Percentiles rank a stretch among this genome's conserved stretches.
phyloP scores from a whole-genome alignment of 1,140 invertebrate genomes.

The Zaprionus ornatus region DNA sequence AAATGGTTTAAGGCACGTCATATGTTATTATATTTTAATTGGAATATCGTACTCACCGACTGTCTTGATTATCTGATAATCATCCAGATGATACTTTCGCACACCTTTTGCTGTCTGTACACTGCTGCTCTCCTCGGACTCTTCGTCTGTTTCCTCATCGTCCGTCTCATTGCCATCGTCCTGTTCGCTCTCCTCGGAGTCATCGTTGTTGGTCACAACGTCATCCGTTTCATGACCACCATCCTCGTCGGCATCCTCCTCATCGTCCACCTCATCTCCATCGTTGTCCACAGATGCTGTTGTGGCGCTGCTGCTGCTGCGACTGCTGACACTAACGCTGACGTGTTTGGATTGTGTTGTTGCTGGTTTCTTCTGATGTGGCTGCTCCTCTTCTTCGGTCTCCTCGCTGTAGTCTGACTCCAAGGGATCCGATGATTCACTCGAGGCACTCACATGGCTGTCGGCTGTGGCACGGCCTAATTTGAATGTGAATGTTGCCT shows the following conservation, averaged over 20 bases:
- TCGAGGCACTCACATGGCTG: constrained; percentile 49
- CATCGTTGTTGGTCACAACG: constrained; percentile 48
- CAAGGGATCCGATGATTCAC: constrained; percentile 80
- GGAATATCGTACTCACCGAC: constrained; percentile 87
- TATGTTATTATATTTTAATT: neutral
- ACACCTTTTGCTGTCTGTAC: constrained; percentile 87
- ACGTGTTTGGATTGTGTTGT: constrained; percentile 33
- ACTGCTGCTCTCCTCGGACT: constrained; percentile 84
- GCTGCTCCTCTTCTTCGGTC: constrained; percentile 48
- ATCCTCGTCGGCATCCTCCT: constrained; percentile 53
- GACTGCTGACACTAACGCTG: constrained; percentile 21
- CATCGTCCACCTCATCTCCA: constrained; percentile 49
- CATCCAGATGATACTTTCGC: constrained; percentile 89
- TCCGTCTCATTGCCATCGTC: constrained; percentile 80
- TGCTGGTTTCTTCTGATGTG: constrained; percentile 32
- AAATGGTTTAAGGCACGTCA: too few species aligned
- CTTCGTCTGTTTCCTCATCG: constrained; percentile 74
- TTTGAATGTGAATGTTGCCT: constrained; percentile 78
- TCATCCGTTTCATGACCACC: constrained; percentile 63
- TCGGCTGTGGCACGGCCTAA: constrained; percentile 48
- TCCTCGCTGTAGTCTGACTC: constrained; percentile 81
- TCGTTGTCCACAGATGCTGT: constrained; percentile 52
- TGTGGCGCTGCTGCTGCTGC: constrained; percentile 51
- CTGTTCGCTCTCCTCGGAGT: constrained; percentile 71
- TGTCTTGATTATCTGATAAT: constrained; percentile 92